These are phyloP conservation scores for Tetrax tetrax DNA, from an alignment of 2,113 vertebrate genomes.

Conservation along the genomic window DNA sequence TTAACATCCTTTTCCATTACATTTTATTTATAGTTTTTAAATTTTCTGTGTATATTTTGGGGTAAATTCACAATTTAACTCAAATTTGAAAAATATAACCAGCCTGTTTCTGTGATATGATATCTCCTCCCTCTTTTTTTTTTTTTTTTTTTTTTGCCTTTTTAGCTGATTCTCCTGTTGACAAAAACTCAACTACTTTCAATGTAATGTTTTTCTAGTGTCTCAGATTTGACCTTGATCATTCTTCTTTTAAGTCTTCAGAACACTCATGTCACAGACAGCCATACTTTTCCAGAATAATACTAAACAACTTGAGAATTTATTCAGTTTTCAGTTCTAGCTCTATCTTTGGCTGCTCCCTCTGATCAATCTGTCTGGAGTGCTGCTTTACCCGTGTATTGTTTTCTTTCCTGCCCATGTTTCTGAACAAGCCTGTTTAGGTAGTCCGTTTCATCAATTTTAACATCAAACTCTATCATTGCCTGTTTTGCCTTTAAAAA, in stretches of 20 bases:
- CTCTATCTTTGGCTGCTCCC: neutral
- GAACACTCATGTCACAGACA: constrained; percentile 3
- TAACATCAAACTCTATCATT: constrained; percentile 49
- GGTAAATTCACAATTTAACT: neutral
- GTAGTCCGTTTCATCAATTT: constrained; percentile 63
- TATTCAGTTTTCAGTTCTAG: constrained; percentile 48
- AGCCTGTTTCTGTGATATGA: neutral
- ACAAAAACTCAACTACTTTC: neutral
- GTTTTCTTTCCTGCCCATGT: constrained; percentile 25
- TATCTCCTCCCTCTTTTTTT: neutral
- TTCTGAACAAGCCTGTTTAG: constrained; percentile 46
- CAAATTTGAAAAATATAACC: neutral
- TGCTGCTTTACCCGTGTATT: constrained; percentile 20
- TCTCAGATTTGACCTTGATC: constrained; percentile 30
- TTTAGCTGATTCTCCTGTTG: neutral
- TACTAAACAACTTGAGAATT: constrained; percentile 26
- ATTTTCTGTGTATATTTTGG: neutral
- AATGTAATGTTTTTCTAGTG: neutral
- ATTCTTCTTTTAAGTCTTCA: constrained; percentile 2
- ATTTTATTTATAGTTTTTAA: neutral
- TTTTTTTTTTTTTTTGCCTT: neutral
- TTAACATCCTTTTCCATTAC: neutral
- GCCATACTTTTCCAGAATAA: neutral
- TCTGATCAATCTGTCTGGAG: constrained; percentile 44
- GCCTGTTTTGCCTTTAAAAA: constrained; percentile 30